Evolutionary conservation across 2,888 invertebrate species (phyloP).

Genomic region (Hetaerina titia): DNA sequence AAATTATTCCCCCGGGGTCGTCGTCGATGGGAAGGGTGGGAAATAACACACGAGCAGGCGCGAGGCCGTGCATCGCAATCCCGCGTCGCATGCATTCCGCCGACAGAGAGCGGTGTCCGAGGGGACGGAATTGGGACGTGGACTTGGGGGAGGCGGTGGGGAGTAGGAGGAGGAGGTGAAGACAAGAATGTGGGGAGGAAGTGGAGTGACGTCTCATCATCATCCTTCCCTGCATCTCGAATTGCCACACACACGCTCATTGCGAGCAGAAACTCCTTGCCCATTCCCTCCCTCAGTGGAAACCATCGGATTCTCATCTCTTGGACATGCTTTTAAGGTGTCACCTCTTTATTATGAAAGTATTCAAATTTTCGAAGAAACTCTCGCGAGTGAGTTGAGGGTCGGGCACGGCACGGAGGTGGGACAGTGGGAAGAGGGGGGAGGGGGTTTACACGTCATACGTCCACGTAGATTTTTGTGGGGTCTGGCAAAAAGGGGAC

Average conservation of each 20-base stretch:
- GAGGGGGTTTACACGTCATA: neutral
- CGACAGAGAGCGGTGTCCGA: neutral
- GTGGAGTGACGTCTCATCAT: neutral
- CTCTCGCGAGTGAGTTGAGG: neutral
- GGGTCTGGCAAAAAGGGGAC: neutral
- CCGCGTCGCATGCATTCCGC: neutral
- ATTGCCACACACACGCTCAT: neutral
- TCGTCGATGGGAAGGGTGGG: neutral
- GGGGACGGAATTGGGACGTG: neutral
- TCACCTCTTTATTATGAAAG: neutral
- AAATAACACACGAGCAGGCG: neutral
- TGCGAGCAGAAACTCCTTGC: neutral
- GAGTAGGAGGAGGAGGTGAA: neutral
- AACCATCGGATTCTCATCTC: conserved; percentile 11
- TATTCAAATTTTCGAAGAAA: conserved; percentile 5
- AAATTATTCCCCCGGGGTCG: conserved; percentile 9
- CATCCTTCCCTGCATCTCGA: neutral
- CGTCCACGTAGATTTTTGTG: neutral
- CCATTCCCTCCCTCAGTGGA: no score
- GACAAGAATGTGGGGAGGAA: neutral
- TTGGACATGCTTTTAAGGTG: conserved; percentile 15
- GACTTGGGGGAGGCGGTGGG: neutral
- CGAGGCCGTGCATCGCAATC: neutral
- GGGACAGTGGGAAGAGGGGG: neutral
- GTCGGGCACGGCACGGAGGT: neutral